These are phyloP conservation scores for Syngnathus acus DNA, from an alignment of 2,797 vertebrate genomes.

Conservation along the genomic window DNA sequence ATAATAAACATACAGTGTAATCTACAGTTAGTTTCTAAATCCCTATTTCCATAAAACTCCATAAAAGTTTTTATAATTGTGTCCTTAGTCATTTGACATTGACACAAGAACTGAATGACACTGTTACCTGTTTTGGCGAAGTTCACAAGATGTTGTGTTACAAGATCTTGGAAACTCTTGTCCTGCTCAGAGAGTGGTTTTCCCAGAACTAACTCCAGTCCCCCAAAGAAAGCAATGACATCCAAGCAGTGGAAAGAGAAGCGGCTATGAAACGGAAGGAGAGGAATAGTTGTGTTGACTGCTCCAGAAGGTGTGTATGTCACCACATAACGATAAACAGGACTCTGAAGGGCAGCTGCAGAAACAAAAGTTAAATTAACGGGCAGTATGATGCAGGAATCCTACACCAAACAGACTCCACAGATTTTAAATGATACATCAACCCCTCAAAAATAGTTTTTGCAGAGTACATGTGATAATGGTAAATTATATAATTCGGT, in stretches of 20 bases:
- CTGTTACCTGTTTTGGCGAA: constrained; percentile 67
- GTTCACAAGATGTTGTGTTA: constrained; percentile 54
- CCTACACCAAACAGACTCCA: neutral
- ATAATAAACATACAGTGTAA: neutral
- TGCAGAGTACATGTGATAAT: neutral
- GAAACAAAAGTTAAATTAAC: neutral
- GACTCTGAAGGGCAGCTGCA: constrained; percentile 62
- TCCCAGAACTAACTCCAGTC: constrained; percentile 44
- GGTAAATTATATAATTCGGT: neutral
- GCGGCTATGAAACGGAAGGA: constrained; percentile 48
- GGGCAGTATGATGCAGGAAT: neutral
- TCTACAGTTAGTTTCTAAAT: neutral
- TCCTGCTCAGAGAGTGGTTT: constrained; percentile 40
- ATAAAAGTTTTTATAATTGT: neutral
- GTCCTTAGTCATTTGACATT: too few species aligned
- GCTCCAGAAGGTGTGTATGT: constrained; percentile 62
- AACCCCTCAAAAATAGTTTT: too few species aligned
- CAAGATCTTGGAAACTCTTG: constrained; percentile 51
- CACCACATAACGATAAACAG: constrained; percentile 74
- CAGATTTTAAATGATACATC: neutral
- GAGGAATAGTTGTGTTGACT: neutral
- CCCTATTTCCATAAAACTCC: neutral
- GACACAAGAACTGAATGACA: neutral
- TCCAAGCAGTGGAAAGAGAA: constrained; percentile 71
- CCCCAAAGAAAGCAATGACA: constrained; percentile 55